Evolutionary conservation across 2,113 vertebrate species (phyloP), one percentile per base, ranked within the genome.

Genomic region (Spheniscus mendiculus): DNA sequence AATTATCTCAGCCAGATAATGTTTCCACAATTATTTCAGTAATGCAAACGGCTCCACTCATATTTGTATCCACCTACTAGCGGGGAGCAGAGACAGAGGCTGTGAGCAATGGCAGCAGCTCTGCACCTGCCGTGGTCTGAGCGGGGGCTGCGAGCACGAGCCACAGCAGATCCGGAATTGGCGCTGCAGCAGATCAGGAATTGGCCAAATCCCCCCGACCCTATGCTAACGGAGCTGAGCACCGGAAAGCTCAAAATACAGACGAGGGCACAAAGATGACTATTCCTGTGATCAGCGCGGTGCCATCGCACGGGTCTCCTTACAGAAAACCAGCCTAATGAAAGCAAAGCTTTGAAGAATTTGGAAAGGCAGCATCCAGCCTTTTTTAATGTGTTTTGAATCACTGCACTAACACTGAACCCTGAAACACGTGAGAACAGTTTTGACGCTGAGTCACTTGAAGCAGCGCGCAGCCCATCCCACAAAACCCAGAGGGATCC

Each of bases 21-120:
- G 77, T 70, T 97, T 91, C 97, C 56, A 40, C 88, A 90, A 94
- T 90, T 90, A 95, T 85, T 97, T 73, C 92, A 94, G 83, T 32
- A 92, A 96, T 0, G 2, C 87, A 91, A 97, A 87, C 81, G 93
- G 74, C 87, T 86, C 82, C 25, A 13, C 42, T 93, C 14, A 38
- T 22, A 22, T 78, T 66, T 81, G 63, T 4, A 86, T 17, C 74
- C 78, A 73, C 52, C 93, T 72, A 49, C 45, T 36, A 38, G 53
- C 6, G 10, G 45, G 73, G 74, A 93, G 32, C 58, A 88, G 83
- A 59, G 82, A 26, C 45, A 40, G 73, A 32, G 52, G 36, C 79
- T 27, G 34, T 0, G 17, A 72, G 89, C 10, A 20, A 18, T 0
- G 2, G 85, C 29, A 50, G 52, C 83, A 79, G 56, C 53, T 53